Base-by-base conservation (phyloP, 2,888 invertebrate genomes). In the Myathropa florea region DNA sequence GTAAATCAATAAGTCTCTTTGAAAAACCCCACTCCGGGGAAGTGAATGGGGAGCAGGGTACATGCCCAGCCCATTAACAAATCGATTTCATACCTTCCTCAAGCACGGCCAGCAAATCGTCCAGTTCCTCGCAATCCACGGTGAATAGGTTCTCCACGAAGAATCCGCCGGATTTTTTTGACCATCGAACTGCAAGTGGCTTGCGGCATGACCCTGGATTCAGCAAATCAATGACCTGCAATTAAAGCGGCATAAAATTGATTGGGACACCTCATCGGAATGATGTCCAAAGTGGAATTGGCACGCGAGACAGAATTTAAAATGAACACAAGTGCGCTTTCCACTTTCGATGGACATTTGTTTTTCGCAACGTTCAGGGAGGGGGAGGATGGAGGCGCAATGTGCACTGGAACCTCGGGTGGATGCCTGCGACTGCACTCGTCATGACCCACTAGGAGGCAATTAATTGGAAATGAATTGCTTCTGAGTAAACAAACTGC, bases 71-170 rank as follows among this genome's bases (percentile, higher is more conserved):
- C 71, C 64, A 46, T 57, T 39, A 57, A 53, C 30, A 60, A 79
- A 79, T 84, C 83, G 83, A 80, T 80, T 65, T n/a, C 91, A 90
- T 91, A 97, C 97, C 98, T 95, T 98, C 98, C 93, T 98, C 98
- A 57, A 98, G 93, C 24, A 98, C 98, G 0, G 98, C 98, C 90
- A 98, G 94, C 77, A 98, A 93, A 92, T 98, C 98, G 89, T 98
- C 98, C 63, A 98, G 93, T 90, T 97, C 96, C 91, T 98, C 97
- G 91, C 98, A 98, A 91, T 98, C 98, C 0, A 98, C 97, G 0
- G 97, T 97, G 92, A 98, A 98, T n/a, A 97, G 94, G 92, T 98
- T 98, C 92, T 98, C 98, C 4, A 98, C 98, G 92, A 98, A 98
- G 93, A 98, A 98, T 3, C 98, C 97, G 14, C 97, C 94, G 64